Evolutionary conservation across 2,888 invertebrate genomes (phyloP), one percentile per base, ranked within the genome.

Genomic region (Isoperla grammatica): DNA sequence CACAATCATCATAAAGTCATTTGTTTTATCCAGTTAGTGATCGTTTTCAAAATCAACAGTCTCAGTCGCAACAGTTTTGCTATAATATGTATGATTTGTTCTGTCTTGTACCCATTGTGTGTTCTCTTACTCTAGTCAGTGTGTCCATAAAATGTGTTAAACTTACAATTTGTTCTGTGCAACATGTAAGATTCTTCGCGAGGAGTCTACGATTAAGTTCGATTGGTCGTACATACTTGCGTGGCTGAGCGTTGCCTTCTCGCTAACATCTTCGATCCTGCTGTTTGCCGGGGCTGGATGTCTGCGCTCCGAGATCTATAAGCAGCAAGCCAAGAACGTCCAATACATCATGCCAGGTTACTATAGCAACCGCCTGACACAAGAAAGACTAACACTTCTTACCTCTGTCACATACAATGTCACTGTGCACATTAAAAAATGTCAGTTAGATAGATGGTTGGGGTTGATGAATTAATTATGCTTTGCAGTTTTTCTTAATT

Each of bases 261-360:
- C 86, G 70, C 81, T 90, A 72, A 81, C 83, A 66, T 85, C 87
- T 67, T 84, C 88, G 68, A 80, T 88, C 68, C 76, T 89, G 68
- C 90, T 90, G 81, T 84, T 89, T 80, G 85, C 86, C 68, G 87
- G 87, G 60, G 87, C 88, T 65, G 83, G 86, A 73, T 89, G 88
- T 75, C 80, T 90, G 68, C 81, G 85, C 72, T 84, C 83, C 75
- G 90, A 90, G 75, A 84, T 85, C 69, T 84, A 84, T 65, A 82
- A 83, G 67, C 87, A 87, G 72, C 82, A 83, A 68, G 82, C 86
- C 72, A 81, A 82, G 74, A 90, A 89, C 76, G 86, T 90, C 79
- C 90, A 90, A 77, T 91, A 90, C 81, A 87, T 90, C 72, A 90
- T 90, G 88, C 89, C 89, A 86, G 89, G 89, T 89, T 79, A 23